Percentiles rank a stretch among this genome's conserved stretches.
Evolutionary conservation across 2,797 vertebrate species (phyloP).

Genomic region (Peromyscus attwateri): DNA sequence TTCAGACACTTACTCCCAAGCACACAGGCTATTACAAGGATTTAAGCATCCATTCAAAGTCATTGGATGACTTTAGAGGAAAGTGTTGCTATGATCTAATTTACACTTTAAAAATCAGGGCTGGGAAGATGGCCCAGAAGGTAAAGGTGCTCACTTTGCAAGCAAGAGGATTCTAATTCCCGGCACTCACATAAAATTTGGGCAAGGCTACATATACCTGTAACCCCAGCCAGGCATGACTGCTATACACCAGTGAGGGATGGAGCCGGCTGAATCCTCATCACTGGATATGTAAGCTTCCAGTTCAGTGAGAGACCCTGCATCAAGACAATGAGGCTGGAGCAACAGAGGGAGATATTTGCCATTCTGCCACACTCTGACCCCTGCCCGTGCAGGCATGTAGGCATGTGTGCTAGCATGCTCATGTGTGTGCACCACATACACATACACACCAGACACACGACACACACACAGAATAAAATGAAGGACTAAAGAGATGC

Average conservation of each 20-base stretch:
- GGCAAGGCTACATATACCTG: background rate
- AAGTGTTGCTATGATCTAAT: background rate
- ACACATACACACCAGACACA: background rate
- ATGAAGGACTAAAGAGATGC: background rate
- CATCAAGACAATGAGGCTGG: too few species aligned
- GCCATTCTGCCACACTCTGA: background rate
- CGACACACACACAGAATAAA: background rate
- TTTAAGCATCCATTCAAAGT: background rate
- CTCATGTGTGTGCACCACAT: background rate
- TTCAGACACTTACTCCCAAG: background rate
- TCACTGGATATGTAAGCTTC: background rate
- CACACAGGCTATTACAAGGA: background rate
- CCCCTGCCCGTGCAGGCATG: background rate
- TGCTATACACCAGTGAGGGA: background rate
- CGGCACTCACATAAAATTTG: background rate
- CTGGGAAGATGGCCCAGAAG: background rate
- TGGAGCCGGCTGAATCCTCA: background rate
- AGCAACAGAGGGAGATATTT: background rate
- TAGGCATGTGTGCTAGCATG: background rate
- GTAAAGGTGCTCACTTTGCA: background rate
- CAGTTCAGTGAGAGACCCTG: background rate
- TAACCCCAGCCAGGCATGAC: background rate
- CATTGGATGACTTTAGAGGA: background rate
- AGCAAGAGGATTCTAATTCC: background rate
- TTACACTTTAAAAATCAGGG: background rate